Base-by-base conservation (phyloP, 1,140 invertebrate species). In the Hirudo medicinalis region DNA sequence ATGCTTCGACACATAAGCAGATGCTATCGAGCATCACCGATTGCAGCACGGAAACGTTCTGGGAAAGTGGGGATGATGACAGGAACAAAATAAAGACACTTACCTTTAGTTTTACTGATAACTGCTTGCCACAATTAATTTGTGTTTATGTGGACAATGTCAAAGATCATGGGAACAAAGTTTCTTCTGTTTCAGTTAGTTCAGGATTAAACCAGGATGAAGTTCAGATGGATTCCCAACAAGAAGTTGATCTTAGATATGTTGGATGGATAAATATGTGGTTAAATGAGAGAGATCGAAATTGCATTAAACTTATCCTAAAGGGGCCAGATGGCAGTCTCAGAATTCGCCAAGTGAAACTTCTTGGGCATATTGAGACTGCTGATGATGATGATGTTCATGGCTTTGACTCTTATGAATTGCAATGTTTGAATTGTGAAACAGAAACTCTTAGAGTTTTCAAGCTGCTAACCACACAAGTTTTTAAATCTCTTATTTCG, bases 41-140 rank as follows among this genome's bases (percentile, higher is more conserved):
- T 80, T 90, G 89, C 76, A 94, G 91, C 0, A 97, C 93, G 0
- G 95, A 99, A 82, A 98, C 95, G 0, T 99, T 98, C 81, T 99
- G 95, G 95, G 95, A 99, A 83, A 96, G 92, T 72, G 94, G 94
- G 4, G 94, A 98, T 76, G 94, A 97, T 78, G 94, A 97, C 81
- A 78, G 86, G 70, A 94, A 93, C 78, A 92, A 92, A 80, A 88
- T 89, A 1, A 95, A 97, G 72, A 74, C 75, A 13, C 71, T 82
- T 13, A 79, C 77, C 74, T 76, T 80, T 57, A 76, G 75, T 29
- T 78, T 77, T 71, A 75, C 76, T 20, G 72, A 76, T 13, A 75
- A 78, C 66, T 72, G 85, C 53, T 85, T 85, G 74, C 88, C 88
- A 1, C 84, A 85, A 63, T 85, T 90, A 71, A 79, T 93, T 4